A percentile compares a stretch with the other conserved stretches of the same genome.
Conservation (phyloP, 2,113 vertebrate species). For the Manacus vitellinus region DNA sequence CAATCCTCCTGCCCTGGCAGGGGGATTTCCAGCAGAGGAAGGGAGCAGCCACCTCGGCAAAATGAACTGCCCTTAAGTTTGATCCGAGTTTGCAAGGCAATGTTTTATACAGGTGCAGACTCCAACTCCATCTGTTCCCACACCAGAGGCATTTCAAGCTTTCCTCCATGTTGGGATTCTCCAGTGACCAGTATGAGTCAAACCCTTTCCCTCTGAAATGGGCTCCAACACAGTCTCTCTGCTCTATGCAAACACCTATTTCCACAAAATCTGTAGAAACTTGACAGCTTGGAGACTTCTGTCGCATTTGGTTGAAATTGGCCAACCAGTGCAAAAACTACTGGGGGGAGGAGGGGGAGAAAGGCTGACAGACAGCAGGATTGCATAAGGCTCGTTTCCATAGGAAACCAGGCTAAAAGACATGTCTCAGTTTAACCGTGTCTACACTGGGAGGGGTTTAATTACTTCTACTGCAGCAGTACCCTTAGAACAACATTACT, state of each 20-base stretch:
- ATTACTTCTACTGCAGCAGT: conserved; percentile 29
- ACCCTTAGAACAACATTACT: background rate
- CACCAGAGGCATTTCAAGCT: background rate
- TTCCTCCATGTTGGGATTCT: background rate
- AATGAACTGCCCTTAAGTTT: background rate
- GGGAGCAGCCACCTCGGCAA: background rate
- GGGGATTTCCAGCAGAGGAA: background rate
- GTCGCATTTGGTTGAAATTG: background rate
- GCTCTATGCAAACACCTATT: background rate
- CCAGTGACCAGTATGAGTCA: background rate
- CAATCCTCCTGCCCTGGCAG: background rate
- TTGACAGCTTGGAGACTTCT: conserved; percentile 17
- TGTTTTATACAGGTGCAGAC: background rate
- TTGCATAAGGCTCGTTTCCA: conserved; percentile 54
- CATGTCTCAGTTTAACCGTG: conserved; percentile 13
- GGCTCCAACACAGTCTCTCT: background rate
- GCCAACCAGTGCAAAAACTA: conserved; percentile 9
- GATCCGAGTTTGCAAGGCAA: background rate
- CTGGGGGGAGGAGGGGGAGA: background rate
- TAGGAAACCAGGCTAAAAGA: conserved; percentile 65
- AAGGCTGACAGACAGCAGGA: conserved; percentile 39
- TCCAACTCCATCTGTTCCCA: background rate
- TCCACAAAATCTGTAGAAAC: background rate
- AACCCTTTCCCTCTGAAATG: background rate
- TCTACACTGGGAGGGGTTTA: conserved; percentile 34